Evolutionary conservation across 1,140 invertebrate species (phyloP).

Genomic region (Rhynchophorus ferrugineus): DNA sequence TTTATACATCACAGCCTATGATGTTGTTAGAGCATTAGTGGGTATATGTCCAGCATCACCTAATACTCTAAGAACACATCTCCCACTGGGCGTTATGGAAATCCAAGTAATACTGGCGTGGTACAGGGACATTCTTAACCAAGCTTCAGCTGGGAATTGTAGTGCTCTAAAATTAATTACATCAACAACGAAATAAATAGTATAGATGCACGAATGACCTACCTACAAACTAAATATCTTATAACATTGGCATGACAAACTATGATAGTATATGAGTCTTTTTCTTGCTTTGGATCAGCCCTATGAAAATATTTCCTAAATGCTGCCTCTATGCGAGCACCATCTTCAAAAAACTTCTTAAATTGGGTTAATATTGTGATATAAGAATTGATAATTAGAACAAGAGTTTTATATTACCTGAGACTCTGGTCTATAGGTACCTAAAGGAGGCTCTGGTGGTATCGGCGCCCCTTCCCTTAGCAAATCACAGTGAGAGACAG

Average conservation of each 20-base stretch:
- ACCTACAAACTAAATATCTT: conserved; percentile 94
- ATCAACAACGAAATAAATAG: conserved; percentile 5
- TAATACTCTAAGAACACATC: conserved; percentile 69
- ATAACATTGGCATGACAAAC: conserved; percentile 99
- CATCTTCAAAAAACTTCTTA: conserved; percentile 89
- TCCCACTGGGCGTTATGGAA: conserved; percentile 75
- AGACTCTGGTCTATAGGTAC: conserved; percentile 76
- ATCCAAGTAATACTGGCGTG: conserved; percentile 93
- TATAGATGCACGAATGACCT: conserved; percentile 30
- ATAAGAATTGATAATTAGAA: neutral
- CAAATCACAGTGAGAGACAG: conserved; percentile 59
- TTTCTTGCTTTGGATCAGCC: conserved; percentile 68
- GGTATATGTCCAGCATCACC: conserved; percentile 89
- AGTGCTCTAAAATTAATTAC: conserved; percentile 62
- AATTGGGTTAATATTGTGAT: conserved; percentile 20
- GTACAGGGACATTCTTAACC: conserved; percentile 85
- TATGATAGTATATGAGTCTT: conserved; percentile 84
- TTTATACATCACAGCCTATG: no score
- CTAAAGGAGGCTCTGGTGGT: conserved; percentile 83
- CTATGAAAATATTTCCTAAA: conserved; percentile 92
- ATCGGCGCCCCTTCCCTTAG: conserved; percentile 92
- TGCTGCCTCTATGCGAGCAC: conserved; percentile 93
- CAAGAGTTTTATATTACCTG: conserved; percentile 53
- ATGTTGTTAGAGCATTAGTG: conserved; percentile 50
- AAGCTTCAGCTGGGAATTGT: conserved; percentile 95